Percentiles rank a stretch among this genome's conserved stretches.
Conservation (phyloP, 2,888 invertebrate species). For the Drosophila aldrichi region DNA sequence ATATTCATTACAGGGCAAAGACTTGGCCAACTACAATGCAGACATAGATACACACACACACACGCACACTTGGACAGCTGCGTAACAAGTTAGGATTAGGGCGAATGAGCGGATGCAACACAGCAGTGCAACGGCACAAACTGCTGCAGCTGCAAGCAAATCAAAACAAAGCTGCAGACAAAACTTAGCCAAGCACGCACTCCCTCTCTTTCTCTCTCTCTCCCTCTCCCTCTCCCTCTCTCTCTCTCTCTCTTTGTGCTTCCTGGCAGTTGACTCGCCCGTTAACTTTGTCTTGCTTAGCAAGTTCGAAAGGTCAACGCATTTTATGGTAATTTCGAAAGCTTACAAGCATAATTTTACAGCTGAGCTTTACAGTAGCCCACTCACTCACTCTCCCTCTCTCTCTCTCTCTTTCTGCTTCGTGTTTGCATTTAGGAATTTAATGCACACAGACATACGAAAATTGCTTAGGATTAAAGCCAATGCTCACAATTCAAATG, state of each 20-base stretch:
- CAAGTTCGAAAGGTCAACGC: slow-evolving; percentile 65
- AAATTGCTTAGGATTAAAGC: slow-evolving; percentile 40
- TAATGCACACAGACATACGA: slow-evolving; percentile 41
- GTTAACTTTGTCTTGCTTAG: slow-evolving; percentile 38
- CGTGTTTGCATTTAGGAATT: slow-evolving; percentile 27
- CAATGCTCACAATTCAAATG: slow-evolving; percentile 38
- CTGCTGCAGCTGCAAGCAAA: slow-evolving; percentile 35
- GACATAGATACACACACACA: neutral
- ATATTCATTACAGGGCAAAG: slow-evolving; percentile 65
- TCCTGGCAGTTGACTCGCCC: slow-evolving; percentile 4
- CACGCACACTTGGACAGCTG: slow-evolving; percentile 22
- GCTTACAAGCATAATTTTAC: slow-evolving; percentile 69
- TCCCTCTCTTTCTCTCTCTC: neutral
- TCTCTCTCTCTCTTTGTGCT: neutral
- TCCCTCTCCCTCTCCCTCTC: neutral
- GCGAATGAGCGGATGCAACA: slow-evolving; percentile 48
- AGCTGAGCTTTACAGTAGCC: slow-evolving; percentile 51
- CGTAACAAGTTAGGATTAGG: slow-evolving; percentile 66
- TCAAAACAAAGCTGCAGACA: slow-evolving; percentile 60
- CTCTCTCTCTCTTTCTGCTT: neutral
- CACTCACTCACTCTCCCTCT: neutral
- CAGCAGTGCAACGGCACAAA: slow-evolving; percentile 29
- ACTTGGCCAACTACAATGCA: slow-evolving; percentile 29
- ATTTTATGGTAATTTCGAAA: slow-evolving; percentile 66
- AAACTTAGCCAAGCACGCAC: slow-evolving; percentile 25